Percentiles rank a stretch among this genome's conserved stretches.
Conservation (phyloP, 1,140 invertebrate genomes). For the Drosophila lacertosa region DNA sequence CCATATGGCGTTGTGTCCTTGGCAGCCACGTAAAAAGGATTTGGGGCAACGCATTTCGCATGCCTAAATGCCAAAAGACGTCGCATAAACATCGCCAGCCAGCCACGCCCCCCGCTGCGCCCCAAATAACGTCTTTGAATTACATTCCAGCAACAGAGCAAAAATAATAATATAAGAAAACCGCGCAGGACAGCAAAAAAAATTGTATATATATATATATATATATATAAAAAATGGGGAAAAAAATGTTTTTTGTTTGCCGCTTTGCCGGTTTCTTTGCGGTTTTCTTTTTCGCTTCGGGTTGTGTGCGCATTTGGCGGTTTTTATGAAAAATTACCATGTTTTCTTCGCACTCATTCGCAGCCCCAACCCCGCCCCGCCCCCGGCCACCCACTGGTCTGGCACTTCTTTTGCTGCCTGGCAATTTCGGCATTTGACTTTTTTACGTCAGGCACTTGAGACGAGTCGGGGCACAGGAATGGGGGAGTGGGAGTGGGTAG, state of each 20-base stretch:
- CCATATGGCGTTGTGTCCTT: slow-evolving; percentile 62
- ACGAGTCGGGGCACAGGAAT: slow-evolving; percentile 28
- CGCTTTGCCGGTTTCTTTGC: slow-evolving; percentile 49
- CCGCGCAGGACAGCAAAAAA: slow-evolving; percentile 43
- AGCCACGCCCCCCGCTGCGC: slow-evolving; percentile 57
- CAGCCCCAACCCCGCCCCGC: slow-evolving; percentile 12
- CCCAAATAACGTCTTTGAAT: slow-evolving; percentile 60
- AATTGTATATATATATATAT: slow-evolving; percentile 33
- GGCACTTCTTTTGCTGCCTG: slow-evolving; percentile 54
- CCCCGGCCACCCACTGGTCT: slow-evolving; percentile 26
- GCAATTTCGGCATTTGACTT: slow-evolving; percentile 78
- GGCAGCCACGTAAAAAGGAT: slow-evolving; percentile 75
- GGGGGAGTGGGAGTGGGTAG: slow-evolving; percentile 20
- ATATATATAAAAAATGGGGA: too few relatives aligned
- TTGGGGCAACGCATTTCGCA: slow-evolving; percentile 76
- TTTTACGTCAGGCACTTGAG: slow-evolving; percentile 76
- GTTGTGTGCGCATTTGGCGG: slow-evolving; percentile 81
- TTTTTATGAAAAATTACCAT: slow-evolving; percentile 83
- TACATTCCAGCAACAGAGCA: slow-evolving; percentile 51
- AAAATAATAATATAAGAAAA: slow-evolving; percentile 16
- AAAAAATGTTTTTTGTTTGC: slow-evolving; percentile 58
- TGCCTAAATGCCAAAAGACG: slow-evolving; percentile 81
- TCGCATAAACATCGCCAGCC: slow-evolving; percentile 76
- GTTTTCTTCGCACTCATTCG: slow-evolving; percentile 79
- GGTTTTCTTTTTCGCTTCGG: slow-evolving; percentile 58